phyloP scores from a whole-genome alignment of 2,888 invertebrate species.

The Scotopteryx bipunctaria region DNA sequence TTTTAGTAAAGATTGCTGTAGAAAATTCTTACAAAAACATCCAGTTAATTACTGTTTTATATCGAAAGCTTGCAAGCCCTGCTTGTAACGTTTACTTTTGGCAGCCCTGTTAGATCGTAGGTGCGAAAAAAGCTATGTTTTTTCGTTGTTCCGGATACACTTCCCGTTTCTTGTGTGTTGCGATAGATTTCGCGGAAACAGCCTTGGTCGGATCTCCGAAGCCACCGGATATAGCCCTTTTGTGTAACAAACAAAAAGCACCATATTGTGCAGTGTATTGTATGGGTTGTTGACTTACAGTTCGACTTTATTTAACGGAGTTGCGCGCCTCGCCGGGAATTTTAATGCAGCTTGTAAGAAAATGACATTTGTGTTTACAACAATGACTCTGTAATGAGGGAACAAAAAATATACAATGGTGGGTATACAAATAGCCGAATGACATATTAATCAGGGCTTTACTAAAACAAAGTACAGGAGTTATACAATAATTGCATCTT shows the following conservation, averaged over 20 bases:
- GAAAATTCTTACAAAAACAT: too few relatives aligned
- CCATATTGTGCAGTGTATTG: constrained; percentile 49
- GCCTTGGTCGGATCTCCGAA: constrained; percentile 60
- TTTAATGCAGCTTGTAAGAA: constrained; percentile 56
- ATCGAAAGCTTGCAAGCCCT: neutral
- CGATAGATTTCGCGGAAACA: constrained; percentile 78
- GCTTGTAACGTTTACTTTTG: constrained; percentile 19
- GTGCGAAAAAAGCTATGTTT: constrained; percentile 62
- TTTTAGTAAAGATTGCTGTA: too few relatives aligned
- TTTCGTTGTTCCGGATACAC: constrained; percentile 79
- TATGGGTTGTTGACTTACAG: constrained; percentile 71
- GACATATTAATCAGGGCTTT: constrained; percentile 26
- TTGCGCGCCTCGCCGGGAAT: constrained; percentile 49
- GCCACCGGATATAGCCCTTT: constrained; percentile 77
- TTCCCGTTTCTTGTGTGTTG: constrained; percentile 78
- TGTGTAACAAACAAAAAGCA: constrained; percentile 70
- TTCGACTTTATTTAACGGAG: constrained; percentile 60
- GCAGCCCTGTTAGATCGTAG: constrained; percentile 54
- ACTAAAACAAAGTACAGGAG: constrained; percentile 13
- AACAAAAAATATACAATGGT: constrained; percentile 39
- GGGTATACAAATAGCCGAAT: constrained; percentile 37
- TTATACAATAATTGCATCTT: constrained; percentile 21
- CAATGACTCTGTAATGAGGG: constrained; percentile 50
- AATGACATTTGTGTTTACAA: constrained; percentile 50
- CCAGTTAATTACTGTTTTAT: neutral